Percentiles rank a stretch among this genome's conserved stretches.
These are phyloP conservation scores for Conopomorpha cramerella DNA, from an alignment of 1,140 invertebrate species.

Conservation along the genomic window DNA sequence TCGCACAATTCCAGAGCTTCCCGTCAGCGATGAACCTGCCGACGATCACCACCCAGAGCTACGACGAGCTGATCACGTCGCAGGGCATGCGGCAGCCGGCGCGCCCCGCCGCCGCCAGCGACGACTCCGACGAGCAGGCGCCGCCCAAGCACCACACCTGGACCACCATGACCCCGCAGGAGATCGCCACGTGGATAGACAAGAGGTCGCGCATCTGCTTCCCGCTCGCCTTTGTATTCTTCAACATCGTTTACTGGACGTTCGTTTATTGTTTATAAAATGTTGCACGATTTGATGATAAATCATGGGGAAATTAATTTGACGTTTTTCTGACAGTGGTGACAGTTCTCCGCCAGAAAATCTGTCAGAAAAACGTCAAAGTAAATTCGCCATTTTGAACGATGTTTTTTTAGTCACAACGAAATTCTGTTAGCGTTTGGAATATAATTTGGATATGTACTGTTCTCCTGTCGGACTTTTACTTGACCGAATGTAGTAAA, in stretches of 20 bases:
- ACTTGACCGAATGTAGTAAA: too few relatives aligned
- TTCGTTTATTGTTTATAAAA: constrained; percentile 69
- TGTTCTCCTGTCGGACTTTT: too few relatives aligned
- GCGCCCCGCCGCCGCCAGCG: constrained; percentile 29
- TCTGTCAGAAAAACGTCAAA: too few relatives aligned
- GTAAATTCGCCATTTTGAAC: too few relatives aligned
- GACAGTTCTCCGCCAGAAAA: too few relatives aligned
- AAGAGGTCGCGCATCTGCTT: constrained; percentile 77
- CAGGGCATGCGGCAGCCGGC: constrained; percentile 22
- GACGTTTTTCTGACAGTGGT: too few relatives aligned
- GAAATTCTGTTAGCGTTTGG: too few relatives aligned
- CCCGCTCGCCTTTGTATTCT: constrained; percentile 77
- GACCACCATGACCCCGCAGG: constrained; percentile 84
- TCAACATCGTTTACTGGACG: constrained; percentile 85
- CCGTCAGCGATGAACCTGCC: constrained; percentile 66
- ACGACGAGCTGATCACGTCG: constrained; percentile 61
- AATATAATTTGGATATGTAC: too few relatives aligned
- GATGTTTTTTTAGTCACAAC: too few relatives aligned
- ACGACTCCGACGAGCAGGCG: constrained; percentile 38
- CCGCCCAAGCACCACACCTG: constrained; percentile 61
- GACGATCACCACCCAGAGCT: constrained; percentile 67
- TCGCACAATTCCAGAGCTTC: too few relatives aligned
- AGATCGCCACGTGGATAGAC: constrained; percentile 87
- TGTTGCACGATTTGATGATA: too few relatives aligned
- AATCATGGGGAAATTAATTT: too few relatives aligned